These are phyloP conservation scores for Vultur gryphus DNA, from an alignment of 2,797 vertebrate genomes.

Conservation along the genomic window DNA sequence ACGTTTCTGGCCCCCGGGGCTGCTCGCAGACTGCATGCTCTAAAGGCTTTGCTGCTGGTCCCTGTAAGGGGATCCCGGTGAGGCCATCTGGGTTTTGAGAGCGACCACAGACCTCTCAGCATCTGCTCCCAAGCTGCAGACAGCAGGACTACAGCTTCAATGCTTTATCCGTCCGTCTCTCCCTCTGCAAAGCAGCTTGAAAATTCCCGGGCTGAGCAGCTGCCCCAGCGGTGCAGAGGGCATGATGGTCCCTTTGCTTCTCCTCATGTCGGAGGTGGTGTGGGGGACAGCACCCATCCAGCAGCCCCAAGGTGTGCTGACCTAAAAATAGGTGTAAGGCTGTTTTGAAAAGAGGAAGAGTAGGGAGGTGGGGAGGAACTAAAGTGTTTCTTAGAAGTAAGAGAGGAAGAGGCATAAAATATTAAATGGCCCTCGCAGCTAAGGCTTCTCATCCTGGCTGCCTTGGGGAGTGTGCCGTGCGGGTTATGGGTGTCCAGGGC, in stretches of 20 bases:
- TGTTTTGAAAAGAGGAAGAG: not conserved
- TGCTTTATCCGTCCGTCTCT: not conserved
- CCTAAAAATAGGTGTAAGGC: not conserved
- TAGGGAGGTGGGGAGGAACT: not conserved
- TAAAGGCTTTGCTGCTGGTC: not conserved
- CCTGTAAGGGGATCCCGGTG: accelerated
- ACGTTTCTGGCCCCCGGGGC: accelerated
- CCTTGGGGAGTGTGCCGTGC: accelerated
- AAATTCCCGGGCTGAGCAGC: not conserved
- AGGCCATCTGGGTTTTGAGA: not conserved
- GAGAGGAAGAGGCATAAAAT: not conserved
- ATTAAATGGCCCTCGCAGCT: not conserved
- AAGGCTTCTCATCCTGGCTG: accelerated
- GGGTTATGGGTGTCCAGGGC: accelerated
- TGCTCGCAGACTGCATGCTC: accelerated
- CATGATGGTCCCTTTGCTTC: not conserved
- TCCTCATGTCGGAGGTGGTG: accelerated
- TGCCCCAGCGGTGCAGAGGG: not conserved
- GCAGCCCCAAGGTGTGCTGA: not conserved
- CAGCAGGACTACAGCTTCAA: not conserved
- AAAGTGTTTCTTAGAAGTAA: not conserved
- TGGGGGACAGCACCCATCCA: not conserved
- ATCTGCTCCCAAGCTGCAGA: not conserved
- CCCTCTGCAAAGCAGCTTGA: not conserved
- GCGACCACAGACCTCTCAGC: not conserved